Evolutionary conservation across 2,888 invertebrate genomes (phyloP).

Genomic region (Drosophila leonis): DNA sequence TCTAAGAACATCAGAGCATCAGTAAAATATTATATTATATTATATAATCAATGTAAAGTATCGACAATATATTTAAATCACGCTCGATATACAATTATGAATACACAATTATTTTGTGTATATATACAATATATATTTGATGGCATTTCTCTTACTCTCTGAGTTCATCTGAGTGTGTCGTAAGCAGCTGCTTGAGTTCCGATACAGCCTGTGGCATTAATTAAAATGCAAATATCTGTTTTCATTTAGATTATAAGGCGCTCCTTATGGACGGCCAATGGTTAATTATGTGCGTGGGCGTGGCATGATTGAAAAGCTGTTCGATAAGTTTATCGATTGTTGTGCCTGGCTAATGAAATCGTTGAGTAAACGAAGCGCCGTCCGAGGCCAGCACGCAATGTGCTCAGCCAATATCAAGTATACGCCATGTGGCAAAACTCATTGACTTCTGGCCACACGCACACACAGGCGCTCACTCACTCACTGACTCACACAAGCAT

Average conservation of each 20-base stretch:
- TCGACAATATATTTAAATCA: neutral
- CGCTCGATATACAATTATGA: neutral
- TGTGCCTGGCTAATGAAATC: slow-evolving; percentile 70
- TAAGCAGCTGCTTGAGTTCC: slow-evolving; percentile 23
- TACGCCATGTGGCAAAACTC: slow-evolving; percentile 74
- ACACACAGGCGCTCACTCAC: neutral
- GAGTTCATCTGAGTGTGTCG: slow-evolving; percentile 38
- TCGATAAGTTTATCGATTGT: slow-evolving; percentile 56
- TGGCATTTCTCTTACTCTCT: neutral
- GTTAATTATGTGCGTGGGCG: slow-evolving; percentile 50
- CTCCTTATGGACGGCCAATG: slow-evolving; percentile 24
- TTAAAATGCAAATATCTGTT: slow-evolving; percentile 58
- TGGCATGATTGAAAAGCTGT: slow-evolving; percentile 44
- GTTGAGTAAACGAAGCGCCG: slow-evolving; percentile 54
- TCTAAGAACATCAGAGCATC: no score
- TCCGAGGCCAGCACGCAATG: slow-evolving; percentile 43
- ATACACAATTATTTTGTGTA: neutral
- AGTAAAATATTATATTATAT: no score
- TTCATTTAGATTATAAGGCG: slow-evolving; percentile 57
- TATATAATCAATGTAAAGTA: no score
- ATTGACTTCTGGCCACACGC: slow-evolving; percentile 66
- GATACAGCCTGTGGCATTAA: slow-evolving; percentile 41
- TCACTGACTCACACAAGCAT: neutral
- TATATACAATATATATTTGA: neutral
- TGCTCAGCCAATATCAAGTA: slow-evolving; percentile 58